These are phyloP conservation scores for Barnardius zonarius DNA, from an alignment of 2,113 vertebrate species.

Conservation along the genomic window DNA sequence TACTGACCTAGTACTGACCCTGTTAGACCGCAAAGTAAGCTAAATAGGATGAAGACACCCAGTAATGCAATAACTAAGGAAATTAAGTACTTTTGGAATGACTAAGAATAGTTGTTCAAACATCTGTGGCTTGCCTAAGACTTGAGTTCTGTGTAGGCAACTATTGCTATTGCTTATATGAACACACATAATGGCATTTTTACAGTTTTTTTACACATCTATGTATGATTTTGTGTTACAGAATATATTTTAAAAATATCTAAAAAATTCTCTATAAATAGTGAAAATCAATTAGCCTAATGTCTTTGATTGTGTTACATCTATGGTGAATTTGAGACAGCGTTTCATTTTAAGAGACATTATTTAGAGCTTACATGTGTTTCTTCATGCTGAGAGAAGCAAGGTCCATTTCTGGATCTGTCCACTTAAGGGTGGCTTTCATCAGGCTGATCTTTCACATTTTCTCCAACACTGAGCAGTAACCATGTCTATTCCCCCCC, in stretches of 20 bases:
- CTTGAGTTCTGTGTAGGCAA: background rate
- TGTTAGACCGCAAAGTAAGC: background rate
- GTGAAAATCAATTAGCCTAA: background rate
- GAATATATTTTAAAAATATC: background rate
- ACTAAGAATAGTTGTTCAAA: background rate
- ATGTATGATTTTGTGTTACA: background rate
- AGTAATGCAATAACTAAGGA: background rate
- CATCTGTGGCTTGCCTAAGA: background rate
- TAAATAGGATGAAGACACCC: background rate
- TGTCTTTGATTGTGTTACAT: background rate
- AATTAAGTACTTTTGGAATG: background rate
- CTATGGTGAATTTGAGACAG: background rate
- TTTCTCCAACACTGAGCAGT: background rate
- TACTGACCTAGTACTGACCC: constrained; percentile 7
- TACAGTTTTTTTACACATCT: background rate
- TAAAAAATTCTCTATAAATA: background rate
- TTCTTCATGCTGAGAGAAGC: background rate
- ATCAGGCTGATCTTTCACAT: background rate
- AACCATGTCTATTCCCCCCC: background rate
- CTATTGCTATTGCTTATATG: background rate
- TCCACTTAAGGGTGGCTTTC: background rate
- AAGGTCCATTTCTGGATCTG: background rate
- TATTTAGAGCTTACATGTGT: background rate
- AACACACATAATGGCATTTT: background rate
- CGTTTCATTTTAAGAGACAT: background rate